Base-by-base conservation (phyloP, 2,797 vertebrate species). In the Coracias cyanogaster region DNA sequence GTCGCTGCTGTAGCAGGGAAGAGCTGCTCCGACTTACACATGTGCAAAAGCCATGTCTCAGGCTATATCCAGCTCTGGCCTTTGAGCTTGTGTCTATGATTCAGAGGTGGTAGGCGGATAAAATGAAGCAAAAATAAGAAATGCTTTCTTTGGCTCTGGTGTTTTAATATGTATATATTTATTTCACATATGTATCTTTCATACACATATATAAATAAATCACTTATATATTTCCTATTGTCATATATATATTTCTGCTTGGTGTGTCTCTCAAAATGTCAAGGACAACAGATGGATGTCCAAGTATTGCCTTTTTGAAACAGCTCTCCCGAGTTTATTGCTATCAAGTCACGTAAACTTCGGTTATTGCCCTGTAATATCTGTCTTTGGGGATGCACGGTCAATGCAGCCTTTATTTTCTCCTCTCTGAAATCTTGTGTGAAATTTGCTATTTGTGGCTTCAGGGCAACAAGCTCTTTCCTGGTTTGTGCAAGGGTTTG, bases 361-460 rank as follows among this genome's bases (percentile, higher is more conserved):
- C 54, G 74, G 57, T n/a, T 67, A 76, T 49, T 49, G 76, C 79
- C 86, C 64, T 81, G 45, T 64, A 85, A 41, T 77, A 60, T 49
- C 35, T 72, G 76, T 85, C 85, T 93, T 78, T 13, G 28, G 72
- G 85, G 69, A 52, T 57, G 46, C 52, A 10, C 5, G 12, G 66
- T 80, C 52, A 41, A 13, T 37, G 4, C 57, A 60, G 74, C 71
- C 69, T 83, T 87, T 89, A 54, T 90, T 78, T 94, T 78, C 37
- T 84, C 14, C 54, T 85, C 43, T 80, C 74, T 88, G 79, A 71
- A 81, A 62, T 67, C 69, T 77, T 16, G 1, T 66, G 71, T 77
- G 87, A 85, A 74, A 91, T 52, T 71, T 64, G 72, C 72, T 57
- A 60, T 62, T 80, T 45, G 54, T 93, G 91, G 60, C 79, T 92